Base-by-base conservation (phyloP, 2,797 vertebrate genomes). In the Platalea minor region DNA sequence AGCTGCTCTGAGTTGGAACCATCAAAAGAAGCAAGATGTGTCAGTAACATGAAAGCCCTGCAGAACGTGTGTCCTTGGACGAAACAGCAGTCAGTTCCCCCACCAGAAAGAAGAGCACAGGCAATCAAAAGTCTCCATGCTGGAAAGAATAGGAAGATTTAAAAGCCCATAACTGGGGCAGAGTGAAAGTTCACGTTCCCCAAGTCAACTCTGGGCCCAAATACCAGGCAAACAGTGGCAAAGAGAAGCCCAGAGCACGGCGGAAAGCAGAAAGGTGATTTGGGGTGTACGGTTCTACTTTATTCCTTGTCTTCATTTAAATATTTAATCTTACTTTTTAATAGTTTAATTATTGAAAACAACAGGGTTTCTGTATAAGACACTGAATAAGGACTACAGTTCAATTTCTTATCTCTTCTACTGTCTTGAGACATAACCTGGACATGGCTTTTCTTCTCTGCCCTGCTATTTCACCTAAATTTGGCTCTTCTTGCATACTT, bases 1-100 rank as follows among this genome's bases (percentile, higher is more conserved):
- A 39, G 20, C n/a, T 78, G 28, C 60, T 59, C 39, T n/a, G 26
- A 24, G 4, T 10, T 61, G 39, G 75, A 81, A 76, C 14, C 54
- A 35, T 35, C 54, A 51, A 60, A 92, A 84, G 29, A 33, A 65
- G 20, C 8, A 53, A 17, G 15, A 48, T 25, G 13, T 17, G 37
- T 46, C 5, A 72, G 16, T 11, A 51, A 60, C 17, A 5, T 16
- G 23, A 54, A 74, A 75, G 16, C 26, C n/a, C 19, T 24, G 19
- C 11, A n/a, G 48, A 46, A 67, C 1, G 0, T 28, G 28, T 41
- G 7, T n/a, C 35, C 29, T 50, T 0, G 0, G 76, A 50, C 2
- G 4, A 87, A 93, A 79, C 2, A 35, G 17, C 43, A 63, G 48
- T 29, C 13, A 17, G 15, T 10, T 84, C 18, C 17, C 57, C 29